These are phyloP conservation scores for Isoperla grammatica DNA, from an alignment of 2,888 invertebrate species.

Conservation along the genomic window DNA sequence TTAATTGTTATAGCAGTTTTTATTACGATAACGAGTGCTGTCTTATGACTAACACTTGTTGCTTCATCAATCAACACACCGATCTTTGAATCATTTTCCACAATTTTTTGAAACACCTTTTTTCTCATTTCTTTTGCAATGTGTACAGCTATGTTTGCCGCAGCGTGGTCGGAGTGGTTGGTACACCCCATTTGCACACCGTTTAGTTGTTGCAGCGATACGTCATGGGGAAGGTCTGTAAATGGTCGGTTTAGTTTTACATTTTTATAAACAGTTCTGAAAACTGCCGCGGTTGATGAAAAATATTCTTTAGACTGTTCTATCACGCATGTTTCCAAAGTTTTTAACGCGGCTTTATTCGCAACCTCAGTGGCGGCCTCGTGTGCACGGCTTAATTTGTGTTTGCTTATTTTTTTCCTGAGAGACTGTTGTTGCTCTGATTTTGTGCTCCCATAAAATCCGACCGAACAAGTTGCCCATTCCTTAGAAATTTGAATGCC, in stretches of 20 bases:
- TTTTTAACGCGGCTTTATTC: background rate
- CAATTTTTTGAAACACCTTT: background rate
- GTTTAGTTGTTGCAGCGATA: background rate
- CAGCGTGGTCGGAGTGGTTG: background rate
- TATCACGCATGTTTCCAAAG: background rate
- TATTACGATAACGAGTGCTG: background rate
- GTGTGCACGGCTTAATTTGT: background rate
- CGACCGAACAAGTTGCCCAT: background rate
- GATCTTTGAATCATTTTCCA: background rate
- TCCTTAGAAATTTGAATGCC: background rate
- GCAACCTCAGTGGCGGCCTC: background rate
- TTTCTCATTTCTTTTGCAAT: background rate
- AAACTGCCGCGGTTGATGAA: background rate
- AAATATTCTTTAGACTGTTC: background rate
- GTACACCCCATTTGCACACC: background rate
- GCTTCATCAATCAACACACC: background rate
- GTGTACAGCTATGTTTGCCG: background rate
- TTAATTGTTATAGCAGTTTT: background rate
- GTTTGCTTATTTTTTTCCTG: background rate
- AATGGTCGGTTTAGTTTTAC: background rate
- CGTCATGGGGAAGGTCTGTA: background rate
- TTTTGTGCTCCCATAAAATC: background rate
- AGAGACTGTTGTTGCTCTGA: background rate
- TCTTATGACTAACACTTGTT: background rate
- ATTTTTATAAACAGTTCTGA: conserved; percentile 1